These are phyloP conservation scores for Muscina levida DNA, from an alignment of 2,888 invertebrate genomes.

Conservation along the genomic window DNA sequence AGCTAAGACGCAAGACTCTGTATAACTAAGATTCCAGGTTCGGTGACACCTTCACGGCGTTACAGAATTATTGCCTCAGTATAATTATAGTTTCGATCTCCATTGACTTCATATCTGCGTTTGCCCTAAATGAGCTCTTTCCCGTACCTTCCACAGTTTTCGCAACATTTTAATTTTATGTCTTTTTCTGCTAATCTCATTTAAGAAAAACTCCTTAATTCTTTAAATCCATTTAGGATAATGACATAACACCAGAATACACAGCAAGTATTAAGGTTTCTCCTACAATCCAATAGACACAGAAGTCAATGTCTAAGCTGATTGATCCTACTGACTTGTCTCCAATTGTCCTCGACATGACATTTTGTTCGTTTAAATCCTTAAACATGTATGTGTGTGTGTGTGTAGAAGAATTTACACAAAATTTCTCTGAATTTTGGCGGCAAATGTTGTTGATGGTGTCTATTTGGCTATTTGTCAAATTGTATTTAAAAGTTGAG, in stretches of 20 bases:
- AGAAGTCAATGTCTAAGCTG: constrained; percentile 46
- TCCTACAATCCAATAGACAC: too few relatives aligned
- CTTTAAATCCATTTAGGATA: constrained; percentile 20
- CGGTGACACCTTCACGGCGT: too few relatives aligned
- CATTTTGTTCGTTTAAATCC: neutral
- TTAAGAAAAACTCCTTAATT: neutral
- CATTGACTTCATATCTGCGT: too few relatives aligned
- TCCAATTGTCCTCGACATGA: constrained; percentile 4
- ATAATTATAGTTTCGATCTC: too few relatives aligned
- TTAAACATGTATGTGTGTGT: neutral
- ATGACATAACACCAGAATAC: constrained; percentile 14
- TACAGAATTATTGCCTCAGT: too few relatives aligned
- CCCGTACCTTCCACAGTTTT: too few relatives aligned
- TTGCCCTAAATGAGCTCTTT: too few relatives aligned
- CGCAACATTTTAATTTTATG: constrained; percentile 24
- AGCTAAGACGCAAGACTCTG: too few relatives aligned
- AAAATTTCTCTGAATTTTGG: constrained; percentile 58
- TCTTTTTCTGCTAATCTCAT: neutral
- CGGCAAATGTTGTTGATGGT: constrained; percentile 53
- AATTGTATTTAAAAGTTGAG: constrained; percentile 48
- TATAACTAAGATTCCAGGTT: too few relatives aligned
- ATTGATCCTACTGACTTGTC: constrained; percentile 61
- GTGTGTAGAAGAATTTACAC: neutral
- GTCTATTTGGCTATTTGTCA: constrained; percentile 56
- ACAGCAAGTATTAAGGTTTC: too few relatives aligned